Base-by-base conservation (phyloP, 2,113 vertebrate species). In the Laterallus jamaicensis region DNA sequence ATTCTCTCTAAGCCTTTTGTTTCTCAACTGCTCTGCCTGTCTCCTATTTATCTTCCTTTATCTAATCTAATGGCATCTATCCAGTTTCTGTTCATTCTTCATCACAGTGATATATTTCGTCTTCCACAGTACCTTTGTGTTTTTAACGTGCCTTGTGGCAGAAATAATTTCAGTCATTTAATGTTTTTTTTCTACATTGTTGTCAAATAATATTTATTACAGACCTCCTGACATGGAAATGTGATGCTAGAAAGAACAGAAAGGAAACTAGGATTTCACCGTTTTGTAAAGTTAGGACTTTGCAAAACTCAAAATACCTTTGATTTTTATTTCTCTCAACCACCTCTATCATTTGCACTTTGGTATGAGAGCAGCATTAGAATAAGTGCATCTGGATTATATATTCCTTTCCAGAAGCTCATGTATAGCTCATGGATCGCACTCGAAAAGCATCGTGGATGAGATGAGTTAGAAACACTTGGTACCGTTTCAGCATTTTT, bases 21-120 rank as follows among this genome's bases (percentile, higher is more conserved):
- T 95, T 92, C 58, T 81, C 52, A 71, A 2, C 69, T 85, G 49
- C 31, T 74, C 80, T 93, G 54, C 60, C 71, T 83, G 60, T 88
- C 79, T 93, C 32, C 22, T 28, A 89, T 93, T 95, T 91, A 79
- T 97, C 80, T 96, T 92, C 63, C 64, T 96, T 90, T 94, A 83
- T 96, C 87, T 93, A 81, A 92, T 94, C 71, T 92, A 80, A 86
- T 82, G 81, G 42, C 69, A 71, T 88, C 80, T 84, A n/a, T 88
- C 62, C 86, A 83, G 82, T 96, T 94, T 83, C 68, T 90, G 60
- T 92, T 90, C 68, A 31, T 54, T 93, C 90, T 81, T 95, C 82
- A 76, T 90, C 76, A 76, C 81, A 64, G 76, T 86, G 79, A 96
- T 90, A 15, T 94, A 81, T 94, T 67, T 93, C 50, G 31, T 88